Conservation (phyloP, 2,888 invertebrate genomes). For the Andrena hattorfiana region DNA sequence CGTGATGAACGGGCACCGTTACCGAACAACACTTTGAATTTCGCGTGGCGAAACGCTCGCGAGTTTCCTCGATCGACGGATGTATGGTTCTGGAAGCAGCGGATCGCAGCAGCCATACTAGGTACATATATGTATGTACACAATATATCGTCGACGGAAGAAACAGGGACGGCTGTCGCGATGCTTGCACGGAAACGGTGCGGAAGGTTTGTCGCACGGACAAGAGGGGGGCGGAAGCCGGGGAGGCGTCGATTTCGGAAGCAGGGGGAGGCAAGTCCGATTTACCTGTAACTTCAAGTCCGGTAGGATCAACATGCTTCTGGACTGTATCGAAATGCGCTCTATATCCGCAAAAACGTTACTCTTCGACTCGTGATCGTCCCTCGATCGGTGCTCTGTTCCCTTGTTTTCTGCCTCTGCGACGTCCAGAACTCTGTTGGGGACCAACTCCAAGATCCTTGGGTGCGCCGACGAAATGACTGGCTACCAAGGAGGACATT, state of each 20-base stretch:
- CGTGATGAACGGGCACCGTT: background rate
- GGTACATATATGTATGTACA: no score
- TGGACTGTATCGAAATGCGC: slow-evolving; percentile 1
- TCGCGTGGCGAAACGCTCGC: background rate
- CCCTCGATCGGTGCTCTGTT: background rate
- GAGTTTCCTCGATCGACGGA: background rate
- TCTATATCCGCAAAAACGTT: slow-evolving; percentile 7
- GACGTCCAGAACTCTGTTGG: background rate
- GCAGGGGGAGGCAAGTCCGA: background rate
- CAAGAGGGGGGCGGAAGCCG: background rate
- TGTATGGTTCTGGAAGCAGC: background rate
- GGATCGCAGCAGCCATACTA: background rate
- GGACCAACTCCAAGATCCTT: background rate
- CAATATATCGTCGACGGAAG: background rate
- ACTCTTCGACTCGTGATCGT: slow-evolving; percentile 13
- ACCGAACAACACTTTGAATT: background rate
- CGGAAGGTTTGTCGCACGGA: background rate
- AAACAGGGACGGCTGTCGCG: background rate
- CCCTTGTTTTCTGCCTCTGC: background rate
- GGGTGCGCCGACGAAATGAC: background rate
- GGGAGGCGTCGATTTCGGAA: background rate
- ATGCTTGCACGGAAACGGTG: background rate
- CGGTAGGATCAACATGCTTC: slow-evolving; percentile 82
- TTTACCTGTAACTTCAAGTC: slow-evolving; percentile 84
- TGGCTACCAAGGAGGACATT: slow-evolving; percentile 12